Evolutionary conservation across 2,888 invertebrate genomes (phyloP).

Genomic region (Lasioglossum morio): DNA sequence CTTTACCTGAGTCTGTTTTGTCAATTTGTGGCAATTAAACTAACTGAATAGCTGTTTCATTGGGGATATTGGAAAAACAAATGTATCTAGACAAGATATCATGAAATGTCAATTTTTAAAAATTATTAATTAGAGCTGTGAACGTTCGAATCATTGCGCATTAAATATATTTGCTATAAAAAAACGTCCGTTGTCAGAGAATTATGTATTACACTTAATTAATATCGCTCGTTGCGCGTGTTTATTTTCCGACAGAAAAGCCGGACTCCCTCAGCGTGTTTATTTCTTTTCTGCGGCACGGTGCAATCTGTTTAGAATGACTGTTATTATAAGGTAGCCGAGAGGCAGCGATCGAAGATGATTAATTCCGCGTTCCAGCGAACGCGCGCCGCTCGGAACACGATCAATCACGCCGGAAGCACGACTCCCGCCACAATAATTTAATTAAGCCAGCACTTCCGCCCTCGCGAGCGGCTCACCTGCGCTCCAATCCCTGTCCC

Average conservation of each 20-base stretch:
- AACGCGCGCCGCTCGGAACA: background rate
- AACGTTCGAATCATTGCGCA: too few relatives aligned
- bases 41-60: too few relatives aligned
- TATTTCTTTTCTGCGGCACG: background rate
- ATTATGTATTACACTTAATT: background rate
- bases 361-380: constrained; percentile 22
- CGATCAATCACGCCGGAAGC: constrained; percentile 17
- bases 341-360: constrained; percentile 1
- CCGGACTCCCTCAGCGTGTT: background rate
- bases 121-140: too few relatives aligned
- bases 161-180: too few relatives aligned
- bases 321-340: background rate
- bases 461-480: constrained; percentile 2
- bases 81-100: too few relatives aligned
- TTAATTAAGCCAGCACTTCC: constrained; percentile 24
- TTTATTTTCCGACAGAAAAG: background rate
- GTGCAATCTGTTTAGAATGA: background rate
- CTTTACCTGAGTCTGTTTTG: too few relatives aligned
- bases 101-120: too few relatives aligned
- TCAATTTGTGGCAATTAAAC: too few relatives aligned
- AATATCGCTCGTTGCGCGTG: background rate
- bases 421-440: constrained; percentile 16
- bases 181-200: too few relatives aligned
- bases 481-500: background rate
- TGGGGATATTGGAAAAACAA: too few relatives aligned